phyloP scores from a whole-genome alignment of 2,888 invertebrate species.

The Leuctra nigra region DNA sequence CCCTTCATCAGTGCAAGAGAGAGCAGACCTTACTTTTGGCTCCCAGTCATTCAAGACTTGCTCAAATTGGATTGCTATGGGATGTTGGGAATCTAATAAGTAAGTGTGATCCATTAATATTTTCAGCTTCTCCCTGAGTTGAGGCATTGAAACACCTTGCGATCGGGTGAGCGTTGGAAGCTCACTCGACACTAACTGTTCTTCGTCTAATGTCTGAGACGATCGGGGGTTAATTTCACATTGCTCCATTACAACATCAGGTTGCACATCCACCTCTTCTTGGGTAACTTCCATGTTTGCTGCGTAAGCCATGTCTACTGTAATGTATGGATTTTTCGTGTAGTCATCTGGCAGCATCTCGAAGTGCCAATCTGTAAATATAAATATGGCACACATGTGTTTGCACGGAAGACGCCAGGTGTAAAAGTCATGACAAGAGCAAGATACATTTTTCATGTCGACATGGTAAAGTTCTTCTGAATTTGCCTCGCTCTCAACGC shows the following conservation, averaged over 20 bases:
- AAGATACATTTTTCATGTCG: not conserved
- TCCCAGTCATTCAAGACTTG: not conserved
- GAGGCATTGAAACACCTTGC: not conserved
- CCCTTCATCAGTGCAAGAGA: not conserved
- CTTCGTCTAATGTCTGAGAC: not conserved
- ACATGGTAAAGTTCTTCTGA: not conserved
- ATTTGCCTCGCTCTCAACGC: not conserved
- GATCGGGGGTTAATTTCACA: not conserved
- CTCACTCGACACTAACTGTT: not conserved
- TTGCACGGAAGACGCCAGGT: slow-evolving; percentile 2
- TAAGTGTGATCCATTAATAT: not conserved
- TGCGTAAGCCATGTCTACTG: not conserved
- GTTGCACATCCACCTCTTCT: too few species aligned
- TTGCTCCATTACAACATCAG: not conserved
- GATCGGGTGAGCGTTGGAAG: not conserved
- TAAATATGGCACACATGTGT: slow-evolving; percentile 17
- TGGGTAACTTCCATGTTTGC: not conserved
- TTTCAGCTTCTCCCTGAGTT: not conserved
- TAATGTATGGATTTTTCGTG: slow-evolving; percentile 1
- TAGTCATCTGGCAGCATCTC: slow-evolving; percentile 1
- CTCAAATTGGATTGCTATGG: not conserved
- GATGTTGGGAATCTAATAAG: not conserved
- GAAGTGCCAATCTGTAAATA: not conserved
- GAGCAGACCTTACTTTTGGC: not conserved
- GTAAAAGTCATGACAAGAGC: slow-evolving; percentile 6